Evolutionary conservation across 2,113 vertebrate species (phyloP).

Genomic region (Mastomys coucha): DNA sequence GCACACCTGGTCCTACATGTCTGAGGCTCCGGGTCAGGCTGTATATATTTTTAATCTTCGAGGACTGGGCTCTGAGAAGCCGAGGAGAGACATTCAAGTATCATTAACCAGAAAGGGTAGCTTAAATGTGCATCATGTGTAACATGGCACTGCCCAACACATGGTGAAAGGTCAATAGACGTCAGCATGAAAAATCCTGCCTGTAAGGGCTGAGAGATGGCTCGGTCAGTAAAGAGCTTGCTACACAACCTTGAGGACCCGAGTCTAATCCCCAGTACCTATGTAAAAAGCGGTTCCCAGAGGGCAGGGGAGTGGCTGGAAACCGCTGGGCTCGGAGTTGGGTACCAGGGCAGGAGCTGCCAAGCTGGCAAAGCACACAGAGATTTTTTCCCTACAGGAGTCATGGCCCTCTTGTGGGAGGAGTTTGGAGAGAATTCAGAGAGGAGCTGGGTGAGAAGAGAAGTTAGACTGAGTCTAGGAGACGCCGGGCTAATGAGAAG

Average conservation of each 20-base stretch:
- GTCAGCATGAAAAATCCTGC: neutral
- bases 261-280: too few relatives aligned
- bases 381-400: neutral
- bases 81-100: too few relatives aligned
- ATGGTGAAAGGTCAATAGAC: neutral
- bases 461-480: neutral
- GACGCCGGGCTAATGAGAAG: neutral
- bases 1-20: fast-evolving
- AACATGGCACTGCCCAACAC: fast-evolving
- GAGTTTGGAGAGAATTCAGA: neutral
- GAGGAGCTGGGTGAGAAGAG: neutral
- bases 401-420: neutral
- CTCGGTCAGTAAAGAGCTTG: neutral
- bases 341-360: neutral
- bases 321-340: neutral
- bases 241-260: neutral
- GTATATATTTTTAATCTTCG: neutral
- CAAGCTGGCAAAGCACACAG: neutral
- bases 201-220: neutral
- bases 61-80: neutral
- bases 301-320: neutral
- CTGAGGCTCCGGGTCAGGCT: too few relatives aligned
- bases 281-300: neutral
- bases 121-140: too few relatives aligned
- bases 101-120: too few relatives aligned